Percentiles rank a stretch among this genome's conserved stretches.
These are phyloP conservation scores for Peromyscus eremicus DNA, from an alignment of 2,797 vertebrate genomes.

Conservation along the genomic window DNA sequence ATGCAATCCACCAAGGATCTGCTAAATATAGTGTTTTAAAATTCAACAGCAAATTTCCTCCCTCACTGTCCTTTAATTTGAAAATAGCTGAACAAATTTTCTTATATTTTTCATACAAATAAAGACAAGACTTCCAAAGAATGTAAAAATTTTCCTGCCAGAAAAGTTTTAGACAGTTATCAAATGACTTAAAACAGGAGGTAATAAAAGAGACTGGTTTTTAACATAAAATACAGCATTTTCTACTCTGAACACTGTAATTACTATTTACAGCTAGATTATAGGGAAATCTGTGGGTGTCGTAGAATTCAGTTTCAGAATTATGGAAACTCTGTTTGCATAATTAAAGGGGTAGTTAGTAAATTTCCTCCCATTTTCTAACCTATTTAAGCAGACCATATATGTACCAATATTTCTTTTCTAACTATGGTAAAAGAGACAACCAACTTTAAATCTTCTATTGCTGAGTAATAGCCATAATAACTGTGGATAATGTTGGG, in stretches of 20 bases:
- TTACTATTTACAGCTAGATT: conserved; percentile 79
- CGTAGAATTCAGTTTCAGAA: conserved; percentile 68
- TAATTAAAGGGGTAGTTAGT: conserved; percentile 77
- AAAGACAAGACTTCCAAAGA: conserved; percentile 55
- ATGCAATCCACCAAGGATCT: conserved; percentile 68
- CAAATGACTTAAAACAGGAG: conserved; percentile 67
- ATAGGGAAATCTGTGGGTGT: conserved; percentile 43
- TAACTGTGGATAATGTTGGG: conserved; percentile 72
- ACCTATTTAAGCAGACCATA: conserved; percentile 75
- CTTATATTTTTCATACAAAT: conserved; percentile 36
- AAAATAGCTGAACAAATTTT: conserved; percentile 66
- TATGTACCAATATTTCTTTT: conserved; percentile 71
- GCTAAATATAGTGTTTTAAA: conserved; percentile 76
- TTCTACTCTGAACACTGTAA: conserved; percentile 75
- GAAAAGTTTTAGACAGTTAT: conserved; percentile 68
- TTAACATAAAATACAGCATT: conserved; percentile 70
- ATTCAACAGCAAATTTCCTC: conserved; percentile 71
- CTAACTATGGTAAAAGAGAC: conserved; percentile 64
- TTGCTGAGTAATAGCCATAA: conserved; percentile 71
- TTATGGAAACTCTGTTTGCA: conserved; percentile 72
- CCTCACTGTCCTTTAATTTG: conserved; percentile 67
- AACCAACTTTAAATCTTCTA: conserved; percentile 78
- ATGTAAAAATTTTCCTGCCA: conserved; percentile 53
- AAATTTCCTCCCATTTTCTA: conserved; percentile 79
- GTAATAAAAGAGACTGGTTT: conserved; percentile 72